Conservation (phyloP, 1,140 invertebrate species). For the Pantala flavescens region DNA sequence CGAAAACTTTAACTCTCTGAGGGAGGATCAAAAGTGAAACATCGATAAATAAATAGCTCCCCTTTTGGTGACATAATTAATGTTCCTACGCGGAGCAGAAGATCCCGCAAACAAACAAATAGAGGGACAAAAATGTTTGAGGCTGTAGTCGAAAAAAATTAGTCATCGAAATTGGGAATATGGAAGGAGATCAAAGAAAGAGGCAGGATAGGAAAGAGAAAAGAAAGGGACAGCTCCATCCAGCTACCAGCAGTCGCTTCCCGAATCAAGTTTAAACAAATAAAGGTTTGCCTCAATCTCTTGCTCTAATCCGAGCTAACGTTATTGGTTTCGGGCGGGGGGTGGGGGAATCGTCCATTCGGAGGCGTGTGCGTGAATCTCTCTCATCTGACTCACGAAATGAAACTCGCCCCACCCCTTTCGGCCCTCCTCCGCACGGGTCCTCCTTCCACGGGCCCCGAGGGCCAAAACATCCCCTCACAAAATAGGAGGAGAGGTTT, state of each 20-base stretch:
- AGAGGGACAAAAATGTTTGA: too few species aligned
- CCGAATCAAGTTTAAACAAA: constrained; percentile 10
- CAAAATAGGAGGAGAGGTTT: not conserved
- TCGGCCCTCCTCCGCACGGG: not conserved
- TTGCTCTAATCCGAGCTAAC: constrained; percentile 4
- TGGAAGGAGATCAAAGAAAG: not conserved
- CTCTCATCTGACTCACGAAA: not conserved
- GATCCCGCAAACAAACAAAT: too few species aligned
- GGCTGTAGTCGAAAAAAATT: too few species aligned
- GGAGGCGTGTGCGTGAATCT: constrained; percentile 2
- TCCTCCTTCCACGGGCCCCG: not conserved
- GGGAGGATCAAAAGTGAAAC: too few species aligned
- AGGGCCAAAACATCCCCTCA: not conserved
- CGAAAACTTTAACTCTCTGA: too few species aligned
- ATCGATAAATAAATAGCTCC: too few species aligned
- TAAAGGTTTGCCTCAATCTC: constrained; percentile 9
- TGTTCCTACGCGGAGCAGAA: too few species aligned
- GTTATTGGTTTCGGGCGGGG: not conserved
- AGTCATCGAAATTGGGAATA: not conserved
- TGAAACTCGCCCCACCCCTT: not conserved
- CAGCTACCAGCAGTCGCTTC: not conserved
- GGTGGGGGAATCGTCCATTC: not conserved
- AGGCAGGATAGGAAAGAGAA: not conserved
- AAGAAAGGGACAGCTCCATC: not conserved
- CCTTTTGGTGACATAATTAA: too few species aligned